Evolutionary conservation across 2,113 vertebrate genomes (phyloP).

Genomic region (Tricholaema leucomelas): DNA sequence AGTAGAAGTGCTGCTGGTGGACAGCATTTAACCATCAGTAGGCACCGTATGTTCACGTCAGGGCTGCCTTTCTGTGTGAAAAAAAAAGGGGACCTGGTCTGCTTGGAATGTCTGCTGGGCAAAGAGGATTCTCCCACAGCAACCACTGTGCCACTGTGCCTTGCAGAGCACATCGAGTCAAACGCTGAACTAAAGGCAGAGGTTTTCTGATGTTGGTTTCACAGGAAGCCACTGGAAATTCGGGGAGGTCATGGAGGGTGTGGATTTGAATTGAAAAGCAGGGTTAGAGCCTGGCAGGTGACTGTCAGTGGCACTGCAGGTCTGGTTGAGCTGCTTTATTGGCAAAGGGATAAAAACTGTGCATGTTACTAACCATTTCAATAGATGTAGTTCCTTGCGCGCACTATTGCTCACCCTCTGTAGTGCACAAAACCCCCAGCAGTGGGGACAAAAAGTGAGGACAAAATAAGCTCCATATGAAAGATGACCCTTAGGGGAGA

Average conservation of each 20-base stretch:
- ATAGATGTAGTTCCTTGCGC: not conserved
- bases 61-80: not conserved
- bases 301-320: not conserved
- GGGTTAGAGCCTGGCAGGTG: not conserved
- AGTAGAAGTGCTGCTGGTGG: not conserved
- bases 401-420: accelerated
- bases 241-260: not conserved
- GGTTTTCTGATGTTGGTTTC: not conserved
- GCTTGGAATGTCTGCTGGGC: not conserved
- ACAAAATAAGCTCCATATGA: not conserved
- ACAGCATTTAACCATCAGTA: not conserved
- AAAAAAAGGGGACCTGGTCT: not conserved
- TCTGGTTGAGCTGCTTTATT: not conserved
- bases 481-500: not conserved
- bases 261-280: not conserved
- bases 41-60: not conserved
- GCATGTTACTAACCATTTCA: accelerated
- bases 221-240: not conserved
- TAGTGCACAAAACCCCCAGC: not conserved
- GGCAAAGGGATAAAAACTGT: not conserved
- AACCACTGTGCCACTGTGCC: not conserved
- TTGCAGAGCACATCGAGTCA: not conserved
- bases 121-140: not conserved
- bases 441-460: not conserved
- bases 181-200: not conserved